These are phyloP conservation scores for Xanthia icteritia DNA, from an alignment of 2,888 invertebrate genomes.

Conservation along the genomic window DNA sequence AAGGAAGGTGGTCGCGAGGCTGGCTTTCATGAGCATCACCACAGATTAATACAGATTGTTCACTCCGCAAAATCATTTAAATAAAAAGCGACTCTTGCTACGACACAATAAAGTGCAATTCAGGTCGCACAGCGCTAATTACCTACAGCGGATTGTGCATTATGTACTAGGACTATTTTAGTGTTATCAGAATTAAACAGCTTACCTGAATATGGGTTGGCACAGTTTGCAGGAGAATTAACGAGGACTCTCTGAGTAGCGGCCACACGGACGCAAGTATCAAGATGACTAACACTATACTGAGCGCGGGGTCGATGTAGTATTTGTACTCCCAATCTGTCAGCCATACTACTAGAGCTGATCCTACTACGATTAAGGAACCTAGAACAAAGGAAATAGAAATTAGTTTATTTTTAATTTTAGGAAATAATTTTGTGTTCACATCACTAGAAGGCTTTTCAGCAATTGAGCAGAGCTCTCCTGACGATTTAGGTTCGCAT, in stretches of 20 bases:
- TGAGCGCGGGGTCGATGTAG: constrained; percentile 98
- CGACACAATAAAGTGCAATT: too few relatives aligned
- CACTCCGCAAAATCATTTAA: too few relatives aligned
- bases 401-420: background rate
- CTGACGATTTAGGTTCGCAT: too few relatives aligned
- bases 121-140: too few relatives aligned
- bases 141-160: too few relatives aligned
- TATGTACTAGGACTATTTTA: too few relatives aligned
- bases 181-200: constrained; percentile 2
- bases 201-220: constrained; percentile 97
- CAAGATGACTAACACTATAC: constrained; percentile 96
- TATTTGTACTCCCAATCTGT: constrained; percentile 95
- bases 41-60: too few relatives aligned
- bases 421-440: too few relatives aligned
- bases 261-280: constrained; percentile 98
- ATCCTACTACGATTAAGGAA: constrained; percentile 97
- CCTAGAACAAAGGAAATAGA: constrained; percentile 90
- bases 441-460: too few relatives aligned
- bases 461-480: too few relatives aligned
- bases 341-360: constrained; percentile 94
- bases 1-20: background rate
- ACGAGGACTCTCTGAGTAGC: constrained; percentile 97
- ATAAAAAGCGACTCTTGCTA: too few relatives aligned
- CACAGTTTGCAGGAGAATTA: constrained; percentile 99
- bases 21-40: too few relatives aligned